These are phyloP conservation scores for Pica pica DNA, from an alignment of 2,113 vertebrate species.

Conservation along the genomic window DNA sequence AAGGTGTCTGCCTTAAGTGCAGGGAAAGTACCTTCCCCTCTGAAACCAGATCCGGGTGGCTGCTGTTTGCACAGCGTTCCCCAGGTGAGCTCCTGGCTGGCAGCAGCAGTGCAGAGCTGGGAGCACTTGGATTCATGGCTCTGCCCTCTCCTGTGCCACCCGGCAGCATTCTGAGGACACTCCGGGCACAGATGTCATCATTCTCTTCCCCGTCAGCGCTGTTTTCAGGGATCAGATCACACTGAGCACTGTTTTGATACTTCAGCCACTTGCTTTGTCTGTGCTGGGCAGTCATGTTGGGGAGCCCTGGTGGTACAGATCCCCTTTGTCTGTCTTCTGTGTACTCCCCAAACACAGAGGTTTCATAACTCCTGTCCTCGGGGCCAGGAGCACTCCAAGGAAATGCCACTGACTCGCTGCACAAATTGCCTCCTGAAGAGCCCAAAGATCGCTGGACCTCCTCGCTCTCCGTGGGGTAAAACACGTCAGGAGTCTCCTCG, in stretches of 20 bases:
- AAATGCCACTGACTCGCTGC: not conserved
- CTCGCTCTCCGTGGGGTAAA: not conserved
- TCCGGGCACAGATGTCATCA: not conserved
- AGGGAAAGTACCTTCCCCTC: not conserved
- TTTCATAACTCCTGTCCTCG: slow-evolving; percentile 28
- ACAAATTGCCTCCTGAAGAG: not conserved
- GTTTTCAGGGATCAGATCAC: not conserved
- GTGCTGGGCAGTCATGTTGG: not conserved
- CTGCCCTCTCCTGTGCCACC: not conserved
- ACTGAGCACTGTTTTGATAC: slow-evolving; percentile 51
- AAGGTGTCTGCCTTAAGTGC: not conserved
- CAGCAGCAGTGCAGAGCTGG: not conserved
- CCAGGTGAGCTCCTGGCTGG: slow-evolving; percentile 1
- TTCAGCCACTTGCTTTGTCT: slow-evolving; percentile 77
- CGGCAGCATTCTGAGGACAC: not conserved
- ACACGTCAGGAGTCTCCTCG: not conserved
- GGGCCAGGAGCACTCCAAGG: not conserved
- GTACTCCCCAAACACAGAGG: not conserved
- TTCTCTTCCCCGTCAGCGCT: not conserved
- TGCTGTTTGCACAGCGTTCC: not conserved
- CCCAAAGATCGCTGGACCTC: not conserved
- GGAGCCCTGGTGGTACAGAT: not conserved
- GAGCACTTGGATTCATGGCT: not conserved
- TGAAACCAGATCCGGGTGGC: not conserved
- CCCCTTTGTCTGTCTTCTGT: not conserved